Conservation (phyloP, 1,140 invertebrate genomes). For the Trachelipus rathkii region DNA sequence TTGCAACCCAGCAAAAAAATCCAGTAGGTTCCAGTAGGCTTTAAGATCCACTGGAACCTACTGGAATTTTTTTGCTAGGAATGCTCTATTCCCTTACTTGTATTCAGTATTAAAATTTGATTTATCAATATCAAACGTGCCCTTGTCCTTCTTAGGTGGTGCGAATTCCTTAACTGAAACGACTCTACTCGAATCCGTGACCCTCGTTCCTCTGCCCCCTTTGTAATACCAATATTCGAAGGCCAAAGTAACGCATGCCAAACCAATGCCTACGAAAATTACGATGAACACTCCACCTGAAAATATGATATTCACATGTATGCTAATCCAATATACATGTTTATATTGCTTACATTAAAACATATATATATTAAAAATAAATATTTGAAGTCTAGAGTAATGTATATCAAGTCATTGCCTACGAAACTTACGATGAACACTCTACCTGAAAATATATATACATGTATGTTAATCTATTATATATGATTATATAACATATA, state of each 20-base stretch:
- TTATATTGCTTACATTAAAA: too few species aligned
- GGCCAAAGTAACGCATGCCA: slow-evolving; percentile 84
- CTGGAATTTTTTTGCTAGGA: too few species aligned
- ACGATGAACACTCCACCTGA: slow-evolving; percentile 90
- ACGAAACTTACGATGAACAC: slow-evolving; percentile 96
- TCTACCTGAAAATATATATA: slow-evolving; percentile 59
- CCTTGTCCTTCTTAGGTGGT: neutral
- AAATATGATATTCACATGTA: neutral
- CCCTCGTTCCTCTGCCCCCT: slow-evolving; percentile 20
- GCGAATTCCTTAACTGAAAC: slow-evolving; percentile 29
- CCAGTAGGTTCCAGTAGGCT: too few species aligned
- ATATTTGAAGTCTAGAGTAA: slow-evolving; percentile 89
- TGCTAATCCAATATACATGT: too few species aligned
- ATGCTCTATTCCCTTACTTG: slow-evolving; percentile 29
- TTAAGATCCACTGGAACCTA: too few species aligned
- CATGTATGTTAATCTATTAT: too few species aligned
- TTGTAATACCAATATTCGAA: slow-evolving; percentile 92
- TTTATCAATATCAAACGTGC: neutral
- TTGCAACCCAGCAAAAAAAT: too few species aligned
- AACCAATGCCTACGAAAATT: slow-evolving; percentile 86
- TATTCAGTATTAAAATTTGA: slow-evolving; percentile 35
- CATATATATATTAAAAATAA: slow-evolving; percentile 49
- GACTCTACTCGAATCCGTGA: slow-evolving; percentile 36
- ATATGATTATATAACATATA: too few species aligned
- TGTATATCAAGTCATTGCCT: slow-evolving; percentile 82